Evolutionary conservation across 2,888 invertebrate species (phyloP).

Genomic region (Thalpophila matura): DNA sequence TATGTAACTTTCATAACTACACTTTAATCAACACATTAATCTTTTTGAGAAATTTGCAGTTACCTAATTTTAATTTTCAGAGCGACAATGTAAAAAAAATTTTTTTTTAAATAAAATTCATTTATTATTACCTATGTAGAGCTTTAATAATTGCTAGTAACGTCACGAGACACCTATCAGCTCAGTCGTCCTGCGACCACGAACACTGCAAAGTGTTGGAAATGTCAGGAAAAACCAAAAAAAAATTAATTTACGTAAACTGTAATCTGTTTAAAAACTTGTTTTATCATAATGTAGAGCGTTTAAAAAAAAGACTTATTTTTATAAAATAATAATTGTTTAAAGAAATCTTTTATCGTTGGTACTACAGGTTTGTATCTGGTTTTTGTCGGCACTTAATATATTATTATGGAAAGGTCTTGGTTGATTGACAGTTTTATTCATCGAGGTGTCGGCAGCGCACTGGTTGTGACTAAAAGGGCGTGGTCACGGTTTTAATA

Average conservation of each 20-base stretch:
- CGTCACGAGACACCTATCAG: no score
- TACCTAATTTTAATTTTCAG: not conserved
- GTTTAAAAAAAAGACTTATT: not conserved
- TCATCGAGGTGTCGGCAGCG: constrained; percentile 66
- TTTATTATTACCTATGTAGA: no score
- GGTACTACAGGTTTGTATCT: constrained; percentile 25
- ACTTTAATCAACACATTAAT: constrained; percentile 2
- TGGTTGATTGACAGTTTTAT: constrained; percentile 72
- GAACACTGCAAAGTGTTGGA: no score
- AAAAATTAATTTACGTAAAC: no score
- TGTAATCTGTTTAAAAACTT: no score
- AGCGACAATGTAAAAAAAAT: no score
- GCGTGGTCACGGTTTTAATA: constrained; percentile 61
- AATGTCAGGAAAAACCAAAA: no score
- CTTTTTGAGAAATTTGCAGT: not conserved
- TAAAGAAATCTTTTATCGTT: constrained; percentile 30
- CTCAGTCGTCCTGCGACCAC: no score
- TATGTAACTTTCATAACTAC: constrained; percentile 3
- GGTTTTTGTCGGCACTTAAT: constrained; percentile 32
- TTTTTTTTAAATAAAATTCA: no score
- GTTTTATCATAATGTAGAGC: no score
- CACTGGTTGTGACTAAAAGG: constrained; percentile 46
- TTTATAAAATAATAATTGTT: constrained; percentile 28
- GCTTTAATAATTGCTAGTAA: no score
- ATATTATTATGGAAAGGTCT: constrained; percentile 64